A percentile compares a stretch with the other conserved stretches of the same genome.
phyloP scores from a whole-genome alignment of 30 jellyfish, hydroid and myxozoan species.

The Rhopilema esculentum region DNA sequence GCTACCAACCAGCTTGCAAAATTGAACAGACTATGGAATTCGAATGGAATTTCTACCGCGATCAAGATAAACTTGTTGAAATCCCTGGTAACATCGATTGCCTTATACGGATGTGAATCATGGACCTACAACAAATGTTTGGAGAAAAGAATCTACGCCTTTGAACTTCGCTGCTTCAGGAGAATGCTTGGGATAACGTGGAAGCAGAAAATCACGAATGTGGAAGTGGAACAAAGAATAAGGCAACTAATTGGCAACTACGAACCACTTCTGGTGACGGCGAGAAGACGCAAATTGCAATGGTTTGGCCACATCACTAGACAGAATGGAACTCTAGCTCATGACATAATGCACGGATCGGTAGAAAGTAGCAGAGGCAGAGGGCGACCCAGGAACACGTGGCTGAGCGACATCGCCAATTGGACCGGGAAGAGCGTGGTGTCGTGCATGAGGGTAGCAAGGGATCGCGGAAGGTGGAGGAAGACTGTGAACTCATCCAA shows the following conservation, averaged over 20 bases:
- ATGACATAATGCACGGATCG: slow-evolving; percentile 35
- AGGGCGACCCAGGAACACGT: slow-evolving; percentile 43
- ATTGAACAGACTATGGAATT: slow-evolving; percentile 40
- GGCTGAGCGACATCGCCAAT: slow-evolving; percentile 34
- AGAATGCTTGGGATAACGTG: slow-evolving; percentile 45
- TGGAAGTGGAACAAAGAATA: slow-evolving; percentile 7
- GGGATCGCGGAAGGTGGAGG: slow-evolving; percentile 14
- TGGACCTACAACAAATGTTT: slow-evolving; percentile 38
- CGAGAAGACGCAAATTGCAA: slow-evolving; percentile 53
- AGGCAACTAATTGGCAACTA: slow-evolving; percentile 1
- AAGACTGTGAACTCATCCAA: slow-evolving; percentile 28
- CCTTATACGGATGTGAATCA: slow-evolving; percentile 34
- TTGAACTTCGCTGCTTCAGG: slow-evolving; percentile 48
- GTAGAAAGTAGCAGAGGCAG: slow-evolving; percentile 45
- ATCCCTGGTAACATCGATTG: slow-evolving; percentile 39
- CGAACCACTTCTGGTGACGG: slow-evolving; percentile 43
- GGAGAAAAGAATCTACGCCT: slow-evolving; percentile 32
- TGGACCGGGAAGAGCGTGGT: slow-evolving; percentile 47
- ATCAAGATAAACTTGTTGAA: slow-evolving; percentile 10
- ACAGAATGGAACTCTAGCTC: slow-evolving; percentile 43
- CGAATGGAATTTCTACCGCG: slow-evolving; percentile 41
- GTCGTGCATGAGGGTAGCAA: slow-evolving; percentile 4
- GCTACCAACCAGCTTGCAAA: slow-evolving; percentile 52
- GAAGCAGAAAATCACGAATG: slow-evolving; percentile 44
- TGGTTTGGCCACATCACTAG: slow-evolving; percentile 49